These are phyloP conservation scores for Poecilia gillii DNA, from an alignment of 2,797 vertebrate species.

Conservation along the genomic window DNA sequence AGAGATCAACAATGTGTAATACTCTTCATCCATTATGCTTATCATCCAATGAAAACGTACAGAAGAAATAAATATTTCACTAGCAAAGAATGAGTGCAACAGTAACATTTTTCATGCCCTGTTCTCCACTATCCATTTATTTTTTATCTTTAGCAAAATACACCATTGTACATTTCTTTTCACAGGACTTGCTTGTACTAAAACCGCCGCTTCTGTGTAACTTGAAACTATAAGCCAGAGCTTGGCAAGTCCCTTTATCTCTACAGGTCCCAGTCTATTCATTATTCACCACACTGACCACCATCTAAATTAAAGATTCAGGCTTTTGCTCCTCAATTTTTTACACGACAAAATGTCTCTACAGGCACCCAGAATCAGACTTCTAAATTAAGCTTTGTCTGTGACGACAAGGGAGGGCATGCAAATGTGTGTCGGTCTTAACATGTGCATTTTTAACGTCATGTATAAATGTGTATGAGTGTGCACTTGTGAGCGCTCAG, in stretches of 20 bases:
- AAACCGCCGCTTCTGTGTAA: slow-evolving; percentile 12
- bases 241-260: slow-evolving; percentile 36
- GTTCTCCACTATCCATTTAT: slow-evolving; percentile 11
- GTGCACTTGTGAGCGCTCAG: background rate
- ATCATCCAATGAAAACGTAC: slow-evolving; percentile 5
- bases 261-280: slow-evolving; percentile 36
- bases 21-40: background rate
- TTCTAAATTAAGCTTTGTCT: slow-evolving; percentile 54
- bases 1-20: background rate
- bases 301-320: slow-evolving; percentile 65
- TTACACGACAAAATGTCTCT: slow-evolving; percentile 55
- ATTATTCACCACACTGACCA: slow-evolving; percentile 67
- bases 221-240: slow-evolving; percentile 9
- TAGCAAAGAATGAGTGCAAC: slow-evolving; percentile 14
- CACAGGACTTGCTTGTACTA: slow-evolving; percentile 12
- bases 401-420: slow-evolving; percentile 1
- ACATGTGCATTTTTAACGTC: slow-evolving; percentile 14
- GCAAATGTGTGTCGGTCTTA: slow-evolving; percentile 11
- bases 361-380: slow-evolving; percentile 34
- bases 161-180: background rate
- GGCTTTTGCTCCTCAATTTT: slow-evolving; percentile 45
- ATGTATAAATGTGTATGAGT: slow-evolving; percentile 9
- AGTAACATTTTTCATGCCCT: slow-evolving; percentile 11
- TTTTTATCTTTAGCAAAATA: slow-evolving; percentile 30
- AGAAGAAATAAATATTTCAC: slow-evolving; percentile 8